These are phyloP conservation scores for Ursus arctos DNA, from an alignment of 2,113 vertebrate species.

Conservation along the genomic window DNA sequence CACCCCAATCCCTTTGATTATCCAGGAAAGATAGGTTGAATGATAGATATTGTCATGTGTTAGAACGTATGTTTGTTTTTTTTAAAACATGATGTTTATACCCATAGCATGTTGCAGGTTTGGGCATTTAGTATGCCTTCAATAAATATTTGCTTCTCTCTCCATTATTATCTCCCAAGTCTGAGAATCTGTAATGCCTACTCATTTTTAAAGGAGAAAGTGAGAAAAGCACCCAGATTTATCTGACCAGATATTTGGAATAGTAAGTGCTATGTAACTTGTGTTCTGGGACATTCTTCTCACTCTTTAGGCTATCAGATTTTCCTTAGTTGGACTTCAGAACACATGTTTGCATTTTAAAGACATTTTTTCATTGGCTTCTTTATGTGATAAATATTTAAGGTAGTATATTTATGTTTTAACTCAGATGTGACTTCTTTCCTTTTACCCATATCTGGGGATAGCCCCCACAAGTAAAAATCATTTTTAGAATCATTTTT, in stretches of 20 bases:
- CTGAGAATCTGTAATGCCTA: conserved; percentile 38
- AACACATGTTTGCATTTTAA: conserved; percentile 41
- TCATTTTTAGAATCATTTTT: conserved; percentile 48
- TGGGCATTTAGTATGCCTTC: conserved; percentile 44
- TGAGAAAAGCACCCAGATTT: conserved; percentile 34
- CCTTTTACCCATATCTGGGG: conserved; percentile 42
- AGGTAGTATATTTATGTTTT: conserved; percentile 44
- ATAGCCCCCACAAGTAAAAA: conserved; percentile 33
- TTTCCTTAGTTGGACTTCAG: conserved; percentile 47
- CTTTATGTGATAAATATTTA: conserved; percentile 48
- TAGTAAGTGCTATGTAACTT: conserved; percentile 46
- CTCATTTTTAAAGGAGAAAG: conserved; percentile 62
- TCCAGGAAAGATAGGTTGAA: conserved; percentile 17
- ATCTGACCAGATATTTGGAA: conserved; percentile 57
- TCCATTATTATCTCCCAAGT: conserved; percentile 40
- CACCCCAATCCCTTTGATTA: conserved; percentile 50
- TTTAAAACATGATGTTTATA: conserved; percentile 15
- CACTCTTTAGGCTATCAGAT: neutral
- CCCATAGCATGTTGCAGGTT: conserved; percentile 22
- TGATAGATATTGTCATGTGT: conserved; percentile 53
- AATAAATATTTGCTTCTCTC: conserved; percentile 50
- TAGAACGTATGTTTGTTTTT: conserved; percentile 46
- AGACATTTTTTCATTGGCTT: conserved; percentile 62
- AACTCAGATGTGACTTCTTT: conserved; percentile 53
- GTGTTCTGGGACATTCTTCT: conserved; percentile 38